Evolutionary conservation across 2,797 vertebrate genomes (phyloP), one percentile per base, ranked within the genome.

Genomic region (Chaenodraco wilsoni): DNA sequence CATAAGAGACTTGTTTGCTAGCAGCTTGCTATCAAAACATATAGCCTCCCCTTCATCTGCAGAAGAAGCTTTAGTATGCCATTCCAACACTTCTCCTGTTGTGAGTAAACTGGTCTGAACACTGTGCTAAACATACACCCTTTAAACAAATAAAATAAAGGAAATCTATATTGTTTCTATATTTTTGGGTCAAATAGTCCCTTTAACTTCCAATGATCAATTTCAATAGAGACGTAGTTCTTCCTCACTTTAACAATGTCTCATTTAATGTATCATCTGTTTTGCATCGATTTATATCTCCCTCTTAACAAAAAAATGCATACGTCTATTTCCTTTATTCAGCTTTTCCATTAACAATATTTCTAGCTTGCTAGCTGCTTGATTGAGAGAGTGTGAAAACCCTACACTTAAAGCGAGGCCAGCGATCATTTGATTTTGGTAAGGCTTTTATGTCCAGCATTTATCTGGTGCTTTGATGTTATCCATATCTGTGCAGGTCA

Each of bases 381-480:
- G 45, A 73, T 61, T 49, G 75, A 79, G 56, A 72, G 33, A 65
- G 69, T 55, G 50, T 17, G 21, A 50, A 48, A 72, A 55, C 45
- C 16, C 15, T 31, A 15, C 52, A 43, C 58, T 71, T 57, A 71
- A 69, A 74, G 43, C 62, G 0, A 44, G 19, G 14, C 31, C 19
- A 44, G 63, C 41, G 60, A 72, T 83, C 43, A 73, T 89, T 83
- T 33, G 51, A 76, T 79, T 81, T 64, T 79, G 72, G 63, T 69
- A 41, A 59, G 57, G 57, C 78, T 85, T 84, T 88, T 84, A 79
- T 80, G 76, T 74, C 41, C 65, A 51, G 74, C 69, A 44, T 86
- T 84, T 84, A 84, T 85, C 74, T 11, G n/a, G 31, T 52, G 50
- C 85, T 77, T 76, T 79, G 69, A 86, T 88, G 83, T 72, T 84